These are phyloP conservation scores for Sphenopsis melanotis DNA, from an alignment of 2,797 vertebrate genomes.

Conservation along the genomic window DNA sequence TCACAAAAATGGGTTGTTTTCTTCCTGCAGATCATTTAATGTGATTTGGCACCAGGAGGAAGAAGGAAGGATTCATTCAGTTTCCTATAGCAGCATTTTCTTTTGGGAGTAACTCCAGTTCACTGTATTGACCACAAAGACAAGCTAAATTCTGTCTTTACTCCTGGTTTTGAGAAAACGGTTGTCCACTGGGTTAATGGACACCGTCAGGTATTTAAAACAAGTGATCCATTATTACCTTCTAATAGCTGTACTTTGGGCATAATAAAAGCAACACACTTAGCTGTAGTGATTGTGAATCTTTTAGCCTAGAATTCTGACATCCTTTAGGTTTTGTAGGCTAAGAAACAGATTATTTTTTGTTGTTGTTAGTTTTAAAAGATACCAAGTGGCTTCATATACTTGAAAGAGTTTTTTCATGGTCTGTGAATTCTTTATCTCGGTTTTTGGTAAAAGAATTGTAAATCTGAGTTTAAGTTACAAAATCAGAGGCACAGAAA, in stretches of 20 bases:
- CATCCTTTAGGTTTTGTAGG: not conserved
- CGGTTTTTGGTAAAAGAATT: not conserved
- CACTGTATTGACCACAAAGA: not conserved
- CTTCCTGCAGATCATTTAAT: not conserved
- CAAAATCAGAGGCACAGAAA: not conserved
- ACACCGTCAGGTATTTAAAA: not conserved
- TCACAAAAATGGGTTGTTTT: not conserved
- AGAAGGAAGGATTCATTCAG: not conserved
- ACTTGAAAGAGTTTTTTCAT: not conserved
- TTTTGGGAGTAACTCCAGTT: not conserved
- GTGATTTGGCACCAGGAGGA: not conserved
- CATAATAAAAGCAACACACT: not conserved
- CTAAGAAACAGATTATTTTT: not conserved
- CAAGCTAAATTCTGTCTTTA: not conserved
- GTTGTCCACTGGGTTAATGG: not conserved
- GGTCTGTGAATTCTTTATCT: not conserved
- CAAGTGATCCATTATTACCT: not conserved
- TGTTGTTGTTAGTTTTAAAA: not conserved
- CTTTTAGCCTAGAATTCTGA: not conserved
- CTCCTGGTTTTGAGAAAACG: not conserved
- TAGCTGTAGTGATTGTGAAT: not conserved
- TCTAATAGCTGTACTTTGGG: not conserved
- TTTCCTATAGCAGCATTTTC: not conserved
- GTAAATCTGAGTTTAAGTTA: not conserved
- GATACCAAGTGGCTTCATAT: not conserved